Base-by-base conservation (phyloP, 2,888 invertebrate species). In the Lasiommata megera region DNA sequence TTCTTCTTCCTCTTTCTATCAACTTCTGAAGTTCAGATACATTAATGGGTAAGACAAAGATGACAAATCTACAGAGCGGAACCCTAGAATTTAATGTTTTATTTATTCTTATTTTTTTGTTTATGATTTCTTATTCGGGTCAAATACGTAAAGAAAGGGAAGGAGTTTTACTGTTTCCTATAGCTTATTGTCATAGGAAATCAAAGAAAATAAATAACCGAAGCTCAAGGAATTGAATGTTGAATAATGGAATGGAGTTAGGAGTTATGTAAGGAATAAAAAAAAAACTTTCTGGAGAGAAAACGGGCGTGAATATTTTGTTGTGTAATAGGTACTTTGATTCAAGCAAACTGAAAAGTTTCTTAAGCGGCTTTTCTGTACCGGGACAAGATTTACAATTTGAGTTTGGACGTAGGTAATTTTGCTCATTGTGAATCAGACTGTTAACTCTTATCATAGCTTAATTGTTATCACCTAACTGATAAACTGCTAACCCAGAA, bases 81-180 rank as follows among this genome's bases (percentile, higher is more conserved):
- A 55, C n/a, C 34, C 7, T 44, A 43, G 57, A 62, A 54, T 34
- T 23, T 38, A 44, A 53, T 54, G 43, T 52, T 29, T 50, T 56
- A 61, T 62, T 60, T 54, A 44, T 54, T 57, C 48, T 44, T 60
- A 57, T 51, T 57, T 54, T 48, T 57, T 52, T 55, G 48, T 48
- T 60, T 57, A 53, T 60, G 54, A 55, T 60, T 62, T 58, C 44
- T 53, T 60, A 57, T 62, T 60, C 43, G 47, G 62, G 60, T 62
- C 55, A 40, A 57, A 60, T 55, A 53, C 57, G 48, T 62, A 60
- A 56, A 57, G 57, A 52, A 60, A 60, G 43, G 57, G 55, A 60
- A 60, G 53, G 55, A 58, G 38, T 53, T 60, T 57, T 53, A 57
- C 54, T 60, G 60, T 58, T 62, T 62, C 57, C 60, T 60, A 55